Conservation (phyloP, 2,797 vertebrate genomes). For the Myoxocephalus aenaeus region DNA sequence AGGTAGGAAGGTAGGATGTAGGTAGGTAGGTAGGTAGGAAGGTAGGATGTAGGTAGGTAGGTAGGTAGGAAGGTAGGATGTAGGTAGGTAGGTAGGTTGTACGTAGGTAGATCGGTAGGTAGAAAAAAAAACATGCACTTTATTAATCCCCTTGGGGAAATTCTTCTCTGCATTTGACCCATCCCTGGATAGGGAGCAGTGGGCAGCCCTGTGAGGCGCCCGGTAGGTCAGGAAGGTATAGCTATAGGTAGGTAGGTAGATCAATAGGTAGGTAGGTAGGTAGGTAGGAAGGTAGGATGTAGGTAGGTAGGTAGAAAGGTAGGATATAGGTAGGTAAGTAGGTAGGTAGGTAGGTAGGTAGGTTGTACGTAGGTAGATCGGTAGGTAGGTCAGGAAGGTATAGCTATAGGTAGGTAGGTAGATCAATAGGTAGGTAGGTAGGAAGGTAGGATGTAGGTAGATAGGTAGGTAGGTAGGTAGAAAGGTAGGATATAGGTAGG, state of each 20-base stretch:
- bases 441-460: not conserved
- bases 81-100: not conserved
- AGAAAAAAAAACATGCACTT: no score
- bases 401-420: not conserved
- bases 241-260: no score
- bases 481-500: no score
- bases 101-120: no score
- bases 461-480: not conserved
- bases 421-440: not conserved
- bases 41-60: not conserved
- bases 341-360: conserved; percentile 1
- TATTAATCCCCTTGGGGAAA: no score
- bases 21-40: not conserved
- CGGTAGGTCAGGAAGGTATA: no score
- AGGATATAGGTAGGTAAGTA: not conserved
- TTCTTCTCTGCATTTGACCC: no score
- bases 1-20: not conserved
- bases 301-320: not conserved
- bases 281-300: no score
- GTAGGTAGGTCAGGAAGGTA: not conserved
- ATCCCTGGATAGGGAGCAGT: no score
- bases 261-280: no score
- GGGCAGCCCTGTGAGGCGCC: no score
- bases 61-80: not conserved
- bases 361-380: not conserved